Conservation (phyloP, 53 echinoderm and acorn worm species). For the Apostichopus leukothele region DNA sequence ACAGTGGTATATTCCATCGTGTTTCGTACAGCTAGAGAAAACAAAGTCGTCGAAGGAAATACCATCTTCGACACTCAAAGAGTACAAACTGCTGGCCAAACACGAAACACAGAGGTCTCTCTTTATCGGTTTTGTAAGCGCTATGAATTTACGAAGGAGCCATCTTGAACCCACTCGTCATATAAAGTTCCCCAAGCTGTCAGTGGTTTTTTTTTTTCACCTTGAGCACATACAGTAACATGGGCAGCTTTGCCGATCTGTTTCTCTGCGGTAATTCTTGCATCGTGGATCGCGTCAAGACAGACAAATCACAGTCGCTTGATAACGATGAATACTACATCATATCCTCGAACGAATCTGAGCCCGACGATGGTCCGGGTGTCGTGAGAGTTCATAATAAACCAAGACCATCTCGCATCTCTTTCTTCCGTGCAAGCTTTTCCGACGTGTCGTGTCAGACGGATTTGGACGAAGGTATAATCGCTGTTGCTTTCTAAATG, state of each 20-base stretch:
- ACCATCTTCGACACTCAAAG: no score
- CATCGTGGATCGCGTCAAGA: neutral
- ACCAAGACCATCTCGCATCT: neutral
- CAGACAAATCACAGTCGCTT: neutral
- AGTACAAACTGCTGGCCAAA: no score
- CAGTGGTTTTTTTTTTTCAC: no score
- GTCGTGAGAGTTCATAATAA: neutral
- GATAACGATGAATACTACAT: conserved; percentile 1
- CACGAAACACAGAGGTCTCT: no score
- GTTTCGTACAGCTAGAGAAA: no score
- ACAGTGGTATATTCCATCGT: no score
- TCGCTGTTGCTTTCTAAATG: neutral
- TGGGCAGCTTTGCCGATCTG: neutral
- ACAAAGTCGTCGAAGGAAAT: no score
- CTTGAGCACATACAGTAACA: neutral
- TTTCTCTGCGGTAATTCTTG: conserved; percentile 1
- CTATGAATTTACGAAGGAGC: no score
- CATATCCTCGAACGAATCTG: neutral
- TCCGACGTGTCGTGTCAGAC: conserved; percentile 21
- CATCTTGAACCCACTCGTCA: no score
- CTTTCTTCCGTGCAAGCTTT: neutral
- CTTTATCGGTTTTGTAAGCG: no score
- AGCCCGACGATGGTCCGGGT: neutral
- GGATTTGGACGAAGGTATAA: conserved; percentile 24
- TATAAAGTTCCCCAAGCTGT: no score